These are phyloP conservation scores for Lophotis ruficrista DNA, from an alignment of 2,113 vertebrate genomes.

Conservation along the genomic window DNA sequence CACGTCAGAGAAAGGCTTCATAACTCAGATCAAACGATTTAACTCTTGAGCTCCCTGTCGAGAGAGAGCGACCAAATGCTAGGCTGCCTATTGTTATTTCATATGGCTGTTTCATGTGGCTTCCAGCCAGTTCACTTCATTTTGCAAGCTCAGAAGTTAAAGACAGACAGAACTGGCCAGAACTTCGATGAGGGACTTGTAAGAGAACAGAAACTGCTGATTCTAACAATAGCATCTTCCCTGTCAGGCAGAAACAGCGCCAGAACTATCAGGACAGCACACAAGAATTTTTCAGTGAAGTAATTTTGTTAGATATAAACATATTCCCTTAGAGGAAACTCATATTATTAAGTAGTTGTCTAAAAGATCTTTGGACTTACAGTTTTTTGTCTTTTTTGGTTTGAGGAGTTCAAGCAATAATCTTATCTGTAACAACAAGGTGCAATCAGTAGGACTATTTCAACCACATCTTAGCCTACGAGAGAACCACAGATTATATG, in stretches of 20 bases:
- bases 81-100: background rate
- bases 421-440: background rate
- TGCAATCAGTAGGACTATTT: background rate
- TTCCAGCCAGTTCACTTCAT: slow-evolving; percentile 23
- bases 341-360: background rate
- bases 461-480: background rate
- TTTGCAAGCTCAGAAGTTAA: slow-evolving; percentile 1
- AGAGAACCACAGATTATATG: background rate
- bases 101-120: background rate
- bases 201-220: background rate
- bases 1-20: slow-evolving; percentile 65
- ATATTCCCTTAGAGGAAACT: background rate
- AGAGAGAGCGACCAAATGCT: background rate
- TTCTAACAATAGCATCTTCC: background rate
- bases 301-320: background rate
- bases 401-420: background rate
- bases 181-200: background rate
- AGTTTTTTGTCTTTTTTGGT: background rate
- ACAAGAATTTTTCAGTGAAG: background rate
- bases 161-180: background rate
- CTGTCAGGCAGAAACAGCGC: background rate
- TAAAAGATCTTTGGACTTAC: background rate
- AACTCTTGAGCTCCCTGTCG: slow-evolving; percentile 66
- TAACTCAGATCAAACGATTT: slow-evolving; percentile 60
- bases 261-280: background rate